Conservation (phyloP, 2,888 invertebrate species). For the Matsumyia berberina region DNA sequence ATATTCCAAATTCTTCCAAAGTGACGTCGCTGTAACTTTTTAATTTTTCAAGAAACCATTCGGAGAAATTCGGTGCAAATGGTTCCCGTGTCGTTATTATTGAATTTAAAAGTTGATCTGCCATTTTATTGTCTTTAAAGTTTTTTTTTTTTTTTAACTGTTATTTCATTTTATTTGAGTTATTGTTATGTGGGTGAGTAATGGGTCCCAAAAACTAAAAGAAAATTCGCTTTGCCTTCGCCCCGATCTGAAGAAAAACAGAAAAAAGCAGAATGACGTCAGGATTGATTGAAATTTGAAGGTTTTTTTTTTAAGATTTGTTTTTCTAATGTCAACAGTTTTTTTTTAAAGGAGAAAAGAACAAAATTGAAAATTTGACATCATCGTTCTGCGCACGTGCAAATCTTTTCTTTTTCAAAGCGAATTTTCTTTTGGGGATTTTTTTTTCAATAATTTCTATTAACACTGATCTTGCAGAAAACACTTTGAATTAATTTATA, state of each 20-base stretch:
- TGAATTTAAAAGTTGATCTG: slow-evolving; percentile 69
- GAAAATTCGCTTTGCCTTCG: slow-evolving; percentile 74
- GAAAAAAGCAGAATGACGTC: slow-evolving; percentile 71
- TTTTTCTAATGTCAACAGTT: slow-evolving; percentile 18
- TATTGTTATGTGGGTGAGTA: slow-evolving; percentile 1
- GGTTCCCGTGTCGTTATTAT: slow-evolving; percentile 59
- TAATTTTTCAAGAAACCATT: slow-evolving; percentile 77
- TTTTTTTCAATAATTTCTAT: slow-evolving; percentile 1
- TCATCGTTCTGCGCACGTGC: slow-evolving; percentile 31
- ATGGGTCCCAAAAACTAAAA: slow-evolving; percentile 69
- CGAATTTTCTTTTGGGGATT: slow-evolving; percentile 70
- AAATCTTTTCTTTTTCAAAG: slow-evolving; percentile 27
- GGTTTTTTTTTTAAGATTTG: slow-evolving; percentile 21
- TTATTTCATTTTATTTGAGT: slow-evolving; percentile 35
- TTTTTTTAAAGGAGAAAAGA: slow-evolving; percentile 35
- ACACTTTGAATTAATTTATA: background rate
- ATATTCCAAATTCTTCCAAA: slow-evolving; percentile 86
- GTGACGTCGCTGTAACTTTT: slow-evolving; percentile 70
- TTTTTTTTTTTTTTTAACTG: background rate
- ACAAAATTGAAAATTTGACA: slow-evolving; percentile 63
- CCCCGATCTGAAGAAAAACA: slow-evolving; percentile 73
- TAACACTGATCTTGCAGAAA: background rate
- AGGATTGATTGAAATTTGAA: slow-evolving; percentile 61
- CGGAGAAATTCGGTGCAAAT: slow-evolving; percentile 75
- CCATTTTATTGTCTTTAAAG: slow-evolving; percentile 36